Evolutionary conservation across 2,113 vertebrate genomes (phyloP), one percentile per base, ranked within the genome.

Genomic region (Gnathonemus echidnorhynchus): DNA sequence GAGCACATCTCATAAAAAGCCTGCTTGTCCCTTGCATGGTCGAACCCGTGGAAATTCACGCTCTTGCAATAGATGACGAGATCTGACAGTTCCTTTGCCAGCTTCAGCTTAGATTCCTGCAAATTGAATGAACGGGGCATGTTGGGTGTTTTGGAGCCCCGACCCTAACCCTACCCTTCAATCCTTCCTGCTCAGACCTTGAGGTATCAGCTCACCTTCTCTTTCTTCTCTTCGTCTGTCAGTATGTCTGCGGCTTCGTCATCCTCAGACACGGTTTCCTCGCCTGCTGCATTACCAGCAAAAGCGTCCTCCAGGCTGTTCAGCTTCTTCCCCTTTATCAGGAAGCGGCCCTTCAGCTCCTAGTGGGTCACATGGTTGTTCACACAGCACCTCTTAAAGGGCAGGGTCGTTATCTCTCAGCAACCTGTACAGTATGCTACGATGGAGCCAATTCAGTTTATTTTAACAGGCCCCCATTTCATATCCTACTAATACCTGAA

Each of bases 61-160:
- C 97, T 99, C 93, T 97, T 98, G 91, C 98, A 97, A 96, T 98
- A 99, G 92, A 99, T 94, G 89, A 98, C 97, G 24, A 97, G 95
- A 92, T 99, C 96, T 0, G 98, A 99, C 48, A 99, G 96, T 93
- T 97, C 97, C 87, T 97, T 97, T 1, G 95, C 97, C 49, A 99
- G 93, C 91, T 97, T 97, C 92, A 98, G 91, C 89, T 93, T 95
- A 91, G 96, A 95, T 85, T 95, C 94, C 96, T 96, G 91, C 50
- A 91, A 39, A 89, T 49, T 0, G 87, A 94, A 5, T 11, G 48
- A 87, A 7, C 42, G 56, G 11, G 31, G 31, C 70, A 77, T 42
- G 74, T 42, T 17, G 62, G n/a, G 62, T 70, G 10, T 13, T 27
- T 31, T 31, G 9, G 62, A 27, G 31, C n/a, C n/a, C 3, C 1